Conservation (phyloP, 2,113 vertebrate genomes). For the Callocephalon fimbriatum region DNA sequence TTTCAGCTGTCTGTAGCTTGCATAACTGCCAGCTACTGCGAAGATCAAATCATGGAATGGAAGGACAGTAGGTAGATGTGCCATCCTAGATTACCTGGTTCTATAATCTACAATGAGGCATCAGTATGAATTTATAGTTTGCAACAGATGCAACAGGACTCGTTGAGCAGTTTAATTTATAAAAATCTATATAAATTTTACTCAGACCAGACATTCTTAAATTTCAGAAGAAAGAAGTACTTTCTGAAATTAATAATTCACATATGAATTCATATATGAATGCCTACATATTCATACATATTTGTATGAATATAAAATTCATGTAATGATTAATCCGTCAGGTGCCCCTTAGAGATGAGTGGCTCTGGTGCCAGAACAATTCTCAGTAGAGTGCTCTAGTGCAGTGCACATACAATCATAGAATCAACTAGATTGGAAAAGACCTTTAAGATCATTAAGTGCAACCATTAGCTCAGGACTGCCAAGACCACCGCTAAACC, state of each 20-base stretch:
- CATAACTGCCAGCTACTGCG: constrained; percentile 10
- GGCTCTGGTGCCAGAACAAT: not conserved
- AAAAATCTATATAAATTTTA: not conserved
- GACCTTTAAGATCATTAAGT: not conserved
- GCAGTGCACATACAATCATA: not conserved
- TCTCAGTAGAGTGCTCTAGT: not conserved
- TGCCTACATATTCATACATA: not conserved
- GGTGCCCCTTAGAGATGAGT: not conserved
- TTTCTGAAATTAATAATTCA: not conserved
- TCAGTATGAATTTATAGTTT: not conserved
- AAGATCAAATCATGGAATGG: not conserved
- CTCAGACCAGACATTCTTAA: not conserved
- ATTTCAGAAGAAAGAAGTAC: not conserved
- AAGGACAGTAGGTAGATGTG: not conserved
- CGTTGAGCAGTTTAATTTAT: not conserved
- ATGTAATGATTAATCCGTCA: not conserved
- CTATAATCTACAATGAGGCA: not conserved
- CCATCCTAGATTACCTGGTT: not conserved
- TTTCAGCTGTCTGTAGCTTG: constrained; percentile 6
- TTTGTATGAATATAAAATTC: not conserved
- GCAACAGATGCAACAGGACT: not conserved
- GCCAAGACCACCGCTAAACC: not conserved
- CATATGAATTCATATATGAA: not conserved
- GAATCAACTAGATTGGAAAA: not conserved
- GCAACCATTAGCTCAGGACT: not conserved